Conservation (phyloP, 2,113 vertebrate species). For the Circaetus cinerascens region DNA sequence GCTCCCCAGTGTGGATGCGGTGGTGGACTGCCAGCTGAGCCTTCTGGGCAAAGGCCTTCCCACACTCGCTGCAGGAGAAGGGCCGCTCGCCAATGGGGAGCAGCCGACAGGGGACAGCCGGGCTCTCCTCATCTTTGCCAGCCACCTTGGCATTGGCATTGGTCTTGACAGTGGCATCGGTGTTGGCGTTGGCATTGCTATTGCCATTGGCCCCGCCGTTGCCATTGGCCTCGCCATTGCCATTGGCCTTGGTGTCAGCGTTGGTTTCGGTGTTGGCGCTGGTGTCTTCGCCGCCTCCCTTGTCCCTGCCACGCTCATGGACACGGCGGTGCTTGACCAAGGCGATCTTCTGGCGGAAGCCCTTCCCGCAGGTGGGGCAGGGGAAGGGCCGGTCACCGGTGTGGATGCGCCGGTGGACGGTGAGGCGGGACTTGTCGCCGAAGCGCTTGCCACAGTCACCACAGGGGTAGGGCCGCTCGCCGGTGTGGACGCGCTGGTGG, state of each 20-base stretch:
- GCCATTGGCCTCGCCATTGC: too few species aligned
- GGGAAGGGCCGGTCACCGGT: neutral
- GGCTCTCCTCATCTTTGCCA: neutral
- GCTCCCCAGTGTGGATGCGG: constrained; percentile 76
- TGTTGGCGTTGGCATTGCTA: neutral
- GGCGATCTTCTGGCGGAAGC: neutral
- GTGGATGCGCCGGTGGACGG: neutral
- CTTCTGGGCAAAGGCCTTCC: constrained; percentile 74
- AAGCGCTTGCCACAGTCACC: neutral
- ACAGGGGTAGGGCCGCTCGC: neutral
- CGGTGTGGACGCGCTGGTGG: neutral
- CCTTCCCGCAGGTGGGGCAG: neutral
- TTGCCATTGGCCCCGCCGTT: too few species aligned
- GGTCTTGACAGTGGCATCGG: neutral
- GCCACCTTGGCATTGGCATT: neutral
- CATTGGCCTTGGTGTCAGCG: neutral
- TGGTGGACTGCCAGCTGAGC: constrained; percentile 76
- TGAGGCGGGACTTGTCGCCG: neutral
- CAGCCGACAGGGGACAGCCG: neutral
- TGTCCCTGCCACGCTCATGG: neutral
- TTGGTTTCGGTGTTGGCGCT: too few species aligned
- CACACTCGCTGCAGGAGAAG: constrained; percentile 80
- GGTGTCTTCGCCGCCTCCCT: neutral
- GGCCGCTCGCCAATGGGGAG: constrained; percentile 5
- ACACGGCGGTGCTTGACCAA: neutral